Percentiles rank a stretch among this genome's conserved stretches.
phyloP scores from a whole-genome alignment of 2,113 vertebrate genomes.

The Ptyas mucosa region DNA sequence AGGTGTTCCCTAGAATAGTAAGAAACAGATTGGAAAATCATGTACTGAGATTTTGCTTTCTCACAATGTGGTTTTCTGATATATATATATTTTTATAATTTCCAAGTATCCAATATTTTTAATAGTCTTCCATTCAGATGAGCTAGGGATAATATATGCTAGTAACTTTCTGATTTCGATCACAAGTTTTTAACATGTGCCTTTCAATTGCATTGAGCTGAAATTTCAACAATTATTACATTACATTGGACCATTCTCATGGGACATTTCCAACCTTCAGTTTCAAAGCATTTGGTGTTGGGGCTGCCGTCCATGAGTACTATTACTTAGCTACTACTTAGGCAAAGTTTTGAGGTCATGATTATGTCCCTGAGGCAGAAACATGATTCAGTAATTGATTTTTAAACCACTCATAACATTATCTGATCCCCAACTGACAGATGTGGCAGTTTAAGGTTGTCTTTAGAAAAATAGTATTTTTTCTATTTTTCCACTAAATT shows the following conservation, averaged over 20 bases:
- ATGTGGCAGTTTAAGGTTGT: neutral
- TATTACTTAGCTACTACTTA: neutral
- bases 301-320: neutral
- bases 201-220: neutral
- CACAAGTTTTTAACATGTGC: neutral
- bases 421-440: neutral
- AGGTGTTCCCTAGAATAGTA: neutral
- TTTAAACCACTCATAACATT: neutral
- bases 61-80: neutral
- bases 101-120: neutral
- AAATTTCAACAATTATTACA: neutral
- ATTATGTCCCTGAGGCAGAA: neutral
- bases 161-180: neutral
- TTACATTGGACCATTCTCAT: neutral
- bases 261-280: neutral
- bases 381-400: neutral
- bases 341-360: neutral
- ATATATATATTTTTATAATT: neutral
- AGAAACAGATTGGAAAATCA: neutral
- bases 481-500: neutral
- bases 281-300: neutral
- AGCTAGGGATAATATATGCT: neutral
- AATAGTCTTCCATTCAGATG: neutral
- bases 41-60: neutral
- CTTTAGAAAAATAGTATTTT: neutral